Evolutionary conservation across 2,888 invertebrate genomes (phyloP).

Genomic region (Diaphora mendica): DNA sequence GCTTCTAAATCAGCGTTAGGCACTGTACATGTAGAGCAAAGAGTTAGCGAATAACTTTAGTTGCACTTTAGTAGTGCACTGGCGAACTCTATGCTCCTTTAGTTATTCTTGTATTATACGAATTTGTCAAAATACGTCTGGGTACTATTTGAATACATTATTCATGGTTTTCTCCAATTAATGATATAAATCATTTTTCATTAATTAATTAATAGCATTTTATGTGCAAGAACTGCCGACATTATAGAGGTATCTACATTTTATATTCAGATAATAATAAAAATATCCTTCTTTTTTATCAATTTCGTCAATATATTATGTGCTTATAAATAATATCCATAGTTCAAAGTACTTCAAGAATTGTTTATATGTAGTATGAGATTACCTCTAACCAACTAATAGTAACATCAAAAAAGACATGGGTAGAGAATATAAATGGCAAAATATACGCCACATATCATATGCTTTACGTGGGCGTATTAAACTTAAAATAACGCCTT

Average conservation of each 20-base stretch:
- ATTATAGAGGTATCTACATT: too few relatives aligned
- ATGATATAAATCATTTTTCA: not conserved
- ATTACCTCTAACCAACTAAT: not conserved
- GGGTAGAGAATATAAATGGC: not conserved
- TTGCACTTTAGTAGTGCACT: not conserved
- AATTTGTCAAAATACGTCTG: not conserved
- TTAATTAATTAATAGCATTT: too few relatives aligned
- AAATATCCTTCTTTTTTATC: too few relatives aligned
- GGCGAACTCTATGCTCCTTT: not conserved
- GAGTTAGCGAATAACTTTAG: not conserved
- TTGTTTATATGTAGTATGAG: not conserved
- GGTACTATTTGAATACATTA: not conserved
- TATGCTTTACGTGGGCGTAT: not conserved
- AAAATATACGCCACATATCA: not conserved
- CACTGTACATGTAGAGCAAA: not conserved
- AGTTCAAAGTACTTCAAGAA: not conserved
- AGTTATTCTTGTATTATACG: not conserved
- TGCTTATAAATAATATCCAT: too few relatives aligned
- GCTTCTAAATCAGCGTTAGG: slow-evolving; percentile 38
- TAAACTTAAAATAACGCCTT: slow-evolving; percentile 3
- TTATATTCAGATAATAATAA: too few relatives aligned
- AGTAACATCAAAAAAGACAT: not conserved
- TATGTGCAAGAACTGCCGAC: not conserved
- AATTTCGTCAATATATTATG: too few relatives aligned
- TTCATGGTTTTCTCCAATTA: not conserved